phyloP scores from a whole-genome alignment of 2,888 invertebrate species.

The Oasisia sp. region DNA sequence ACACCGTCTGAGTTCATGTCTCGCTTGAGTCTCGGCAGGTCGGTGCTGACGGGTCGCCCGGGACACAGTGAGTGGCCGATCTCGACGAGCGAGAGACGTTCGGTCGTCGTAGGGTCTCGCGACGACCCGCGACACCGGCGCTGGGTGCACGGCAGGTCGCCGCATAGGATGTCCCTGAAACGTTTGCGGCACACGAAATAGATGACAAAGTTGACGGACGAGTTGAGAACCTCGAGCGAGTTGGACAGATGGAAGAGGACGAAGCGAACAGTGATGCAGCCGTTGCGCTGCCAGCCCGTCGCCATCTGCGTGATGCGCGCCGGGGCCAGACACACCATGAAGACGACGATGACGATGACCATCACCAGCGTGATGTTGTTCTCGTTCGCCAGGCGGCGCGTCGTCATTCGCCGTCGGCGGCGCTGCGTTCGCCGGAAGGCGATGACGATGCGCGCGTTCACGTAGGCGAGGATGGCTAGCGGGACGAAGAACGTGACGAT shows the following conservation, averaged over 20 bases:
- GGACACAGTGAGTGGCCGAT: neutral
- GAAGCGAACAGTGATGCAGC: conserved; percentile 26
- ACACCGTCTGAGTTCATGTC: neutral
- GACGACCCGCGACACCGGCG: neutral
- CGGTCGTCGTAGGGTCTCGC: neutral
- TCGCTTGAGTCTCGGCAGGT: neutral
- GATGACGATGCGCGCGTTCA: conserved; percentile 37
- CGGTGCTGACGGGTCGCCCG: neutral
- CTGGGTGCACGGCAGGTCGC: neutral
- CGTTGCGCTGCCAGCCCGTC: neutral
- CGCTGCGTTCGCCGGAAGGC: conserved; percentile 33
- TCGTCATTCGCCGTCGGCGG: conserved; percentile 33
- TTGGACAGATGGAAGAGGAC: conserved; percentile 44
- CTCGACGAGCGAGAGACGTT: neutral
- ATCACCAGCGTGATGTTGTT: conserved; percentile 45
- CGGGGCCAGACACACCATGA: conserved; percentile 44
- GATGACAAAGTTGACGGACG: conserved; percentile 43
- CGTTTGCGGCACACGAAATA: conserved; percentile 41
- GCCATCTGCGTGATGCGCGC: conserved; percentile 35
- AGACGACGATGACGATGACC: conserved; percentile 43
- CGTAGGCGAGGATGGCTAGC: conserved; percentile 37
- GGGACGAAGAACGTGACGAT: conserved; percentile 42
- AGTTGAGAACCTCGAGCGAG: conserved; percentile 43
- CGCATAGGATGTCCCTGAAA: conserved; percentile 38
- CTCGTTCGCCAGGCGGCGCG: conserved; percentile 32